Evolutionary conservation across 2,888 invertebrate genomes (phyloP).

Genomic region (Linyphia triangularis): DNA sequence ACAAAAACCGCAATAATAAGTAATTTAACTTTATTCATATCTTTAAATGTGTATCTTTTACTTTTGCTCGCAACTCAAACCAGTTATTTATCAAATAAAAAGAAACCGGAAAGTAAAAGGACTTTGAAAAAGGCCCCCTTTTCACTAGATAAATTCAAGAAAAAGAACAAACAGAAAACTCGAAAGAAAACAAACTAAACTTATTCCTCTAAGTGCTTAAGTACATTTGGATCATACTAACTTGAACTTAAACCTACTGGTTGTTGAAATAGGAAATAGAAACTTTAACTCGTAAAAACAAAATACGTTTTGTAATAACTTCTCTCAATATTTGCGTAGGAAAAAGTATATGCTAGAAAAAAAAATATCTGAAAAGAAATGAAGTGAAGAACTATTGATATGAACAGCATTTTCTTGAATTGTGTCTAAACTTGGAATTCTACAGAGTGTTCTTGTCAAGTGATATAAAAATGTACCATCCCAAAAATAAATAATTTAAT

Average conservation of each 20-base stretch:
- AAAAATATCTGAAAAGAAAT: neutral
- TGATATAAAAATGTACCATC: no score
- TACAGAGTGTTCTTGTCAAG: no score
- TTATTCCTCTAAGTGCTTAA: neutral
- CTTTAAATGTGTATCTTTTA: neutral
- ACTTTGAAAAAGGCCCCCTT: neutral
- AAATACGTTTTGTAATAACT: neutral
- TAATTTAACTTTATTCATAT: no score
- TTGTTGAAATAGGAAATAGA: conserved; percentile 3
- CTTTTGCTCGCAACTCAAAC: neutral
- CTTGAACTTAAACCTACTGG: neutral
- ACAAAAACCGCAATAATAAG: no score
- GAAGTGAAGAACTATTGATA: neutral
- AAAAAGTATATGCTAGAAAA: neutral
- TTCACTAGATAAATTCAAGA: neutral
- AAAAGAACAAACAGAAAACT: neutral
- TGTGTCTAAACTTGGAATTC: neutral
- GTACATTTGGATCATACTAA: neutral
- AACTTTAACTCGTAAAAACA: neutral
- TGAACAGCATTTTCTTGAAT: neutral
- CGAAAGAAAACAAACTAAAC: neutral
- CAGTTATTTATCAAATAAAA: neutral
- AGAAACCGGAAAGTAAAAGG: neutral
- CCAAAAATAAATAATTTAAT: no score
- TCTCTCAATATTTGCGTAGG: neutral